These are phyloP conservation scores for Glaucopsyche alexis DNA, from an alignment of 2,888 invertebrate genomes.

Conservation along the genomic window DNA sequence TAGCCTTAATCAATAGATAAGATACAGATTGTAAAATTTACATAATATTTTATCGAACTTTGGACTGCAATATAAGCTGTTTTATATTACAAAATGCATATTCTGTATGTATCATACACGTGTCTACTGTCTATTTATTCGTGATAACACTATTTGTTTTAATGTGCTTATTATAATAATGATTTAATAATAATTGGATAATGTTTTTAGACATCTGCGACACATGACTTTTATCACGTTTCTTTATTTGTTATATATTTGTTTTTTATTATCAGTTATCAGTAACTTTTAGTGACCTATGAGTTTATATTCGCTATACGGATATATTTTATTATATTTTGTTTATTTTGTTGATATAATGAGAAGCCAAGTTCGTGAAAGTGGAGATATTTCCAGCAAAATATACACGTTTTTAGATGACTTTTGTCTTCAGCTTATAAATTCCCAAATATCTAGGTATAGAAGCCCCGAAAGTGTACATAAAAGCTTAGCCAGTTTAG, in stretches of 20 bases:
- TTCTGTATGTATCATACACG: slow-evolving; percentile 32
- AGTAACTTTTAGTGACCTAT: slow-evolving; percentile 30
- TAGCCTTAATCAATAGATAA: neutral
- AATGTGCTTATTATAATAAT: slow-evolving; percentile 35
- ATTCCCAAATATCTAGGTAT: too few species aligned
- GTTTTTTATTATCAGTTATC: slow-evolving; percentile 32
- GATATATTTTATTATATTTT: slow-evolving; percentile 10
- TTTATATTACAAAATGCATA: slow-evolving; percentile 8
- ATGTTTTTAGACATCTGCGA: slow-evolving; percentile 35
- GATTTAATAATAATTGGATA: slow-evolving; percentile 39
- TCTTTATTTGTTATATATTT: slow-evolving; percentile 36
- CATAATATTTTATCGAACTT: slow-evolving; percentile 7
- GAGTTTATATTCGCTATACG: neutral
- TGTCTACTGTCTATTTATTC: slow-evolving; percentile 37
- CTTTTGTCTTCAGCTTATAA: too few species aligned
- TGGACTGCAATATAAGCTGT: slow-evolving; percentile 11
- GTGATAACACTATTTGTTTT: slow-evolving; percentile 57
- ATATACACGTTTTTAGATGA: too few species aligned
- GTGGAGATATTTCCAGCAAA: too few species aligned
- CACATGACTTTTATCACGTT: slow-evolving; percentile 38
- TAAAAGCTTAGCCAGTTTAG: neutral
- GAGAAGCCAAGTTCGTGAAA: neutral
- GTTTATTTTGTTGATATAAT: neutral
- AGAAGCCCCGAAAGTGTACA: too few species aligned
- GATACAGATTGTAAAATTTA: slow-evolving; percentile 1